Evolutionary conservation across 2,888 invertebrate genomes (phyloP), one percentile per base, ranked within the genome.

Genomic region (Ectemnius cavifrons): DNA sequence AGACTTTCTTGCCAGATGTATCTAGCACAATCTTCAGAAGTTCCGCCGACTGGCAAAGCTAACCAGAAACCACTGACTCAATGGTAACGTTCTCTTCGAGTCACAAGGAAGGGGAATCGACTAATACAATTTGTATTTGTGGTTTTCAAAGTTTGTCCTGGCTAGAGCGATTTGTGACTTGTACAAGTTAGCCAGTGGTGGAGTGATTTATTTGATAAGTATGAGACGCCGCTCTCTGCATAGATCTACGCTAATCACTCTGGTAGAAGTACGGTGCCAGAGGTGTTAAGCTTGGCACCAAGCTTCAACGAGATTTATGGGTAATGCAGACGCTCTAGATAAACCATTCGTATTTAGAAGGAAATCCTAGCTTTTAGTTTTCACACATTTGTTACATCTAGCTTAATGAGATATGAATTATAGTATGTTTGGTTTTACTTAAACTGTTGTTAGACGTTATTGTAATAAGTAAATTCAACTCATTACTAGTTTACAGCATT

Each of bases 61-160:
- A 66, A 62, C 63, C 56, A 13, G 64, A 46, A 66, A 68, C 61
- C 60, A 52, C 16, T 58, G 64, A 75, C 80, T 80, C 78, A 59
- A 77, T 61, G 68, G 72, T 60, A 62, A 71, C 66, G 78, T 67
- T 20, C 57, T 56, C 23, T 23, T 3, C 23, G 2, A 23, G 45
- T 13, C 49, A 52, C 16, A 37, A 37, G 59, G 64, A 45, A 57
- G 49, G 75, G 65, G 60, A 61, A 62, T 61, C 56, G 47, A 62
- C 18, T 77, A 75, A 75, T 73, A 62, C 45, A 73, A 74, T 75
- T 75, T 73, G 65, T 18, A 11, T 6, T 49, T 52, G 46, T 56
- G 56, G n/a, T 47, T 56, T 52, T 2, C 27, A 64, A 68, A 66
- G 68, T 65, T 66, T 66, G 52, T 73, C n/a, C 16, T 4, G 4